Base-by-base conservation (phyloP, 2,888 invertebrate species). In the Tuberolachnus salignus region DNA sequence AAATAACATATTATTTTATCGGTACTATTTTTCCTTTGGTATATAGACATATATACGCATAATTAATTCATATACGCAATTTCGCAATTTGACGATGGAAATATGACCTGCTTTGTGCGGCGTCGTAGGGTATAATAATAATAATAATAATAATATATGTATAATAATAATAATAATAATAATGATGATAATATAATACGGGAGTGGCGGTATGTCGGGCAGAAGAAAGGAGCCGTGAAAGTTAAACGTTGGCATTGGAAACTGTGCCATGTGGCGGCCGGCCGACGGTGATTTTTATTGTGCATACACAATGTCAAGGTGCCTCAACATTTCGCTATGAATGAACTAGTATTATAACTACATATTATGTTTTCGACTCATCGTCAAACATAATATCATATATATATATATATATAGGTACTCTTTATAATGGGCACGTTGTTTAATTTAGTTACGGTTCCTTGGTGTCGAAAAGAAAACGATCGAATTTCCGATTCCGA, bases 211-310 rank as follows among this genome's bases (percentile, higher is more conserved):
- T 74, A 67, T 66, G 75, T 75, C 66, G 75, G 75, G 49, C 75
- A 75, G 75, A 67, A 67, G 75, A 78, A 78, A 78, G 75, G 75
- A 78, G 75, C 34, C 59, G 75, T 78, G 75, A 78, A 78, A 78
- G 75, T 78, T 75, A 75, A 67, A 67, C 75, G 66, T 34, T 78
- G 75, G 75, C 75, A 78, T 57, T 78, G 75, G 75, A 78, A 78
- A 78, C 75, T 78, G 75, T 78, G 75, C 75, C 75, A 78, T 78
- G 75, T 34, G 66, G 57, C 57, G 75, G 67, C 66, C 57, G 75
- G 67, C 66, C 21, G 75, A 67, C 75, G 46, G 59, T 78, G 46
- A 59, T 78, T 78, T 78, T 78, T 78, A 78, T 78, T 78, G 75
- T 78, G 75, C 75, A 67, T 67, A 59, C 75, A 78, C 75, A 78